Base-by-base conservation (phyloP, 1,140 invertebrate species). In the Arion vulgaris region DNA sequence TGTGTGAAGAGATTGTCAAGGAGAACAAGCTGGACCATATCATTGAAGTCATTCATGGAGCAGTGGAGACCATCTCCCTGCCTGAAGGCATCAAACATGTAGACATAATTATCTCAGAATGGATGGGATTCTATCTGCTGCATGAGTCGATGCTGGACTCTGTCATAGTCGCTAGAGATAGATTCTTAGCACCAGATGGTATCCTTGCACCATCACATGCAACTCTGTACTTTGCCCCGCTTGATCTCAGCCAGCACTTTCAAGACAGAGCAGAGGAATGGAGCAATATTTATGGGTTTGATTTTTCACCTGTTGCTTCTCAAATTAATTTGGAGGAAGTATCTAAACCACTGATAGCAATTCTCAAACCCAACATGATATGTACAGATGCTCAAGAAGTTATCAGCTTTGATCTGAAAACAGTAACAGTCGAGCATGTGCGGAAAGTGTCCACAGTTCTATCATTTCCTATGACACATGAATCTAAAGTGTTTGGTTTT, bases 131-230 rank as follows among this genome's bases (percentile, higher is more conserved):
- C 80, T 92, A 92, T 81, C 85, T 93, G 9, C 85, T 93, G 0
- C 92, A 92, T 83, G 92, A 93, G 79, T 92, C 90, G 0, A 93
- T 93, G 92, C 79, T 93, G 23, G 91, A 92, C 53, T 92, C 92
- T 5, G 91, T 93, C 9, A 84, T 93, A 9, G 89, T 84, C 81
- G 91, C 91, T 0, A 69, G 92, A 66, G 89, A 92, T 76, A 88
- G 88, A 80, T 92, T 89, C 82, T 85, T 93, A 17, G 84, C 85
- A 0, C 72, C 82, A 34, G 86, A 87, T 81, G 90, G 91, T 11
- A 81, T 90, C 4, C 86, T 92, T 80, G 78, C 89, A 19, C 91
- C 91, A 7, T 89, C 90, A 4, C 71, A 83, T 53, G 91, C 91
- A 0, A 81, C 79, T 2, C 78, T 92, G 1, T 88, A 88, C 74